Evolutionary conservation across 2,888 invertebrate genomes (phyloP), one percentile per base, ranked within the genome.

Genomic region (Syrista parreyssii): DNA sequence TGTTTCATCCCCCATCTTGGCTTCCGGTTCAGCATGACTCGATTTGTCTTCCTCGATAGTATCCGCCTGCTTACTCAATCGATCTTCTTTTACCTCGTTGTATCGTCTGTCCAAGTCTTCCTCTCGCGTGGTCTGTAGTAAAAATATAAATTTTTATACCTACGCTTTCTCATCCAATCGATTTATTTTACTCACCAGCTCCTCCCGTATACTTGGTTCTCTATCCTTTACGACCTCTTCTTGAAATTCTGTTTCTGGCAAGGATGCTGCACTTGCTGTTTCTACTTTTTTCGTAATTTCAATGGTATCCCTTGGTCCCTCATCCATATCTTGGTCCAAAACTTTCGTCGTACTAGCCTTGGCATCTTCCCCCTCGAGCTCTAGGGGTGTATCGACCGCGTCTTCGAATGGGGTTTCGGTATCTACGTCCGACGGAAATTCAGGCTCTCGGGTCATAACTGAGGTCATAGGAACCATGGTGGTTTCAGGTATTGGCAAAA

Each of bases 211-310:
- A 55, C 55, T 55, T 55, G 23, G 55, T 55, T 55, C 55, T 9
- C 9, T 9, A 23, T 55, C 55, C 9, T 23, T 55, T 55, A 23
- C 9, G 23, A 55, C 23, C 55, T 55, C 23, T 23, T 55, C 9
- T 9, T 55, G 9, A 9, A 55, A 55, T 55, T 55, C 1, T 55
- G 55, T 55, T 55, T 55, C 55, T 9, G 9, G 55, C 9, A 55
- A 2, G 55, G 23, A 23, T 23, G 23, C 55, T 23, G 23, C 23
- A 55, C 55, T 23, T 55, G 23, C 55, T 23, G 55, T 55, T 55
- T 77, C 68, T 68, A 35, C 31, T 69, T 68, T 33, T 40, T 68
- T 68, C 6, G 36, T 23, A 32, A 35, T 40, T 68, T 69, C 77
- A 6, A 0, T 55, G 30, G 35, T 68, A 33, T 40, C 71, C 11